A percentile compares a stretch with the other conserved stretches of the same genome.
Evolutionary conservation across 2,113 vertebrate species (phyloP).

Genomic region (Phaethornis superciliosus): DNA sequence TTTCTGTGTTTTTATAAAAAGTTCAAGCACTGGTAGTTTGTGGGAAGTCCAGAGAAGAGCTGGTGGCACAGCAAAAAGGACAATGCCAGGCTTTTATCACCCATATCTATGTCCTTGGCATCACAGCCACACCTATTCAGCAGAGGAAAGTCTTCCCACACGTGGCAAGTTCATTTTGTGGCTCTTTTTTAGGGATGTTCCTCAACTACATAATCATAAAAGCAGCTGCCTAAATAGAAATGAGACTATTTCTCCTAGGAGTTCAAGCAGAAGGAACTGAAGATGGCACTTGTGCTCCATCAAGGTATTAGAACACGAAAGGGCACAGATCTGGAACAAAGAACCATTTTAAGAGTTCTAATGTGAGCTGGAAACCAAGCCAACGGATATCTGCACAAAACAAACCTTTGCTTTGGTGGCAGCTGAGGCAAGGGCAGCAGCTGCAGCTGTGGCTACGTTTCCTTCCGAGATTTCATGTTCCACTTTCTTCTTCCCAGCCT

Average conservation of each 20-base stretch:
- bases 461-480: constrained; percentile 93
- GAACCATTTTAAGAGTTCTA: not conserved
- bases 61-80: not conserved
- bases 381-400: not conserved
- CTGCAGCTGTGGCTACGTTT: constrained; percentile 95
- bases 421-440: constrained; percentile 95
- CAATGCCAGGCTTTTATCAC: rapidly evolving
- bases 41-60: not conserved
- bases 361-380: not conserved
- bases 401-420: constrained; percentile 98
- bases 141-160: constrained; percentile 8
- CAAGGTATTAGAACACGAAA: not conserved
- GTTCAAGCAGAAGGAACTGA: not conserved
- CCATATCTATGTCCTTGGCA: not conserved
- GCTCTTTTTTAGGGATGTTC: not conserved
- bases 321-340: not conserved
- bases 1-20: rapidly evolving
- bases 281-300: not conserved
- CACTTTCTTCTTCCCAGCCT: constrained; percentile 86
- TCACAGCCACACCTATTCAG: rapidly evolving
- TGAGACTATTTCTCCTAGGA: not conserved
- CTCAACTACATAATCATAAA: not conserved
- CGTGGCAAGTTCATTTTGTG: not conserved
- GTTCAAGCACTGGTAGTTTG: not conserved
- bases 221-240: not conserved